Evolutionary conservation across 2,888 invertebrate genomes (phyloP).

Genomic region (Trachelus troglodyta): DNA sequence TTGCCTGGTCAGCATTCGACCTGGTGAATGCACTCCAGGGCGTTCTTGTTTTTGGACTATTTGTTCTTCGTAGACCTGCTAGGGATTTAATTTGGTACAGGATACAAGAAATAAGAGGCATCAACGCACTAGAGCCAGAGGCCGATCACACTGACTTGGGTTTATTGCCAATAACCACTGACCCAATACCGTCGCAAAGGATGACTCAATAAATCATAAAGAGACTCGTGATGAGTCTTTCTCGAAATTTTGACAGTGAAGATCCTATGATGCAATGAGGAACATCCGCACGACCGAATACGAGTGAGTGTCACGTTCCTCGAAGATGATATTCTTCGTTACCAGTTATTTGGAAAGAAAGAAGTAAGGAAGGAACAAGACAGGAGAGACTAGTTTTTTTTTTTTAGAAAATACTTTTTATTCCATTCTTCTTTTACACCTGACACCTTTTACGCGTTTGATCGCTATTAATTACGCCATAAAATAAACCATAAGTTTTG

Average conservation of each 20-base stretch:
- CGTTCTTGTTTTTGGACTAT: slow-evolving; percentile 75
- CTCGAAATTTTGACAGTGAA: too few species aligned
- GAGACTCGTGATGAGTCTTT: too few species aligned
- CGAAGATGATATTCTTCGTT: neutral
- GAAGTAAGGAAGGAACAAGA: neutral
- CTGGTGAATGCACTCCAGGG: slow-evolving; percentile 79
- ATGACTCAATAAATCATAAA: too few species aligned
- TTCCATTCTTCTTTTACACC: slow-evolving; percentile 20
- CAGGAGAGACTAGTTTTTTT: slow-evolving; percentile 13
- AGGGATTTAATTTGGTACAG: slow-evolving; percentile 53
- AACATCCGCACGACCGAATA: too few species aligned
- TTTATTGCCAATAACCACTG: slow-evolving; percentile 49
- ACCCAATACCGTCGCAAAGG: slow-evolving; percentile 37
- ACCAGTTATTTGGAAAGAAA: neutral
- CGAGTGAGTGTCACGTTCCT: too few species aligned
- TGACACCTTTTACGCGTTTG: neutral
- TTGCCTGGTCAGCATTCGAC: slow-evolving; percentile 74
- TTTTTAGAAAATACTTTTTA: slow-evolving; percentile 17
- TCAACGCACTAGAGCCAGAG: slow-evolving; percentile 41
- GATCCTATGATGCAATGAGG: too few species aligned
- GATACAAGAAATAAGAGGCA: slow-evolving; percentile 49
- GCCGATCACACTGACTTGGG: slow-evolving; percentile 48
- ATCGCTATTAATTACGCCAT: neutral
- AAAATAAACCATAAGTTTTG: slow-evolving; percentile 10
- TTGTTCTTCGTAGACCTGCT: slow-evolving; percentile 66